Percentiles rank a stretch among this genome's conserved stretches.
Evolutionary conservation across 1,140 invertebrate genomes (phyloP).

Genomic region (Branchinecta lynchi): DNA sequence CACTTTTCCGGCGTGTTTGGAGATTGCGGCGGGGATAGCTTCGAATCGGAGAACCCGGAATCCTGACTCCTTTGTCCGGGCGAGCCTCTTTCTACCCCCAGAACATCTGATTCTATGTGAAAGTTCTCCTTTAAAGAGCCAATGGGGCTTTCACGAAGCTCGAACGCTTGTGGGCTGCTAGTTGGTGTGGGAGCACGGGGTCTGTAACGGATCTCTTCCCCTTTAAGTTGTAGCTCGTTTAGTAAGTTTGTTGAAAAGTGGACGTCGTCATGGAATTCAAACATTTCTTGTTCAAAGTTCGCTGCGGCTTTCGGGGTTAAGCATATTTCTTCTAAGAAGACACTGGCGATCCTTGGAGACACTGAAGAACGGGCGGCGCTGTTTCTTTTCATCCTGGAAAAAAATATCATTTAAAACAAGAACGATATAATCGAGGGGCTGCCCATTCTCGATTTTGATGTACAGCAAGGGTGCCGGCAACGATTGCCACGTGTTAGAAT

Average conservation of each 20-base stretch:
- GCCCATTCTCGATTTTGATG: too few relatives aligned
- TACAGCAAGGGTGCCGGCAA: too few relatives aligned
- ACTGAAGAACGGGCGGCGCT: neutral
- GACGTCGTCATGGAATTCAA: neutral
- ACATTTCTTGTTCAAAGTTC: neutral
- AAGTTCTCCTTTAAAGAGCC: neutral
- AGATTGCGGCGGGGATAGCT: neutral
- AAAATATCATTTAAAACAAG: neutral
- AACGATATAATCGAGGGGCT: too few relatives aligned
- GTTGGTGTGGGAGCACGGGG: neutral
- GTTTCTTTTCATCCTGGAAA: neutral
- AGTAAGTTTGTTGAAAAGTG: neutral
- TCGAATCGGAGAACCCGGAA: neutral
- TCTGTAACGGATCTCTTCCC: neutral
- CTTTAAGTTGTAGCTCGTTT: too few relatives aligned
- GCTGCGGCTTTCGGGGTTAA: neutral
- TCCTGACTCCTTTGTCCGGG: neutral
- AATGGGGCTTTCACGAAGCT: neutral
- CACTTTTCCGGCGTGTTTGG: neutral
- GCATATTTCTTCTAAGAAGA: neutral
- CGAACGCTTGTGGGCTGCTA: neutral
- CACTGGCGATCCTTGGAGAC: neutral
- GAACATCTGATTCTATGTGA: neutral
- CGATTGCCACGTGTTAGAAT: too few relatives aligned
- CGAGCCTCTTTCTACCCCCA: neutral